A percentile compares a stretch with the other conserved stretches of the same genome.
These are phyloP conservation scores for Centrocercus urophasianus DNA, from an alignment of 2,113 vertebrate species.

Conservation along the genomic window DNA sequence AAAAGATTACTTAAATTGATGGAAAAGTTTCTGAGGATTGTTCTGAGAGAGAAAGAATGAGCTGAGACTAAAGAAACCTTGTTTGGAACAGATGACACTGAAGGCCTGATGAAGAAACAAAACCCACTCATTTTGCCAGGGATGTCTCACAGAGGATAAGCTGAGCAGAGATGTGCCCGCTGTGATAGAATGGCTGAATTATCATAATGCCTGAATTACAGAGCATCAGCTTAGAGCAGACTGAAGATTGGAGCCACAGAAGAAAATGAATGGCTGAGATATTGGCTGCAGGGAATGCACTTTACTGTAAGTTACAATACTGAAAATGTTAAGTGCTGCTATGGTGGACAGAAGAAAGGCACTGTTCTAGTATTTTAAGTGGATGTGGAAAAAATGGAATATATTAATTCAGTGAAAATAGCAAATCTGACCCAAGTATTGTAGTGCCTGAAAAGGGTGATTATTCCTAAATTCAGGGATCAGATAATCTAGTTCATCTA, in stretches of 20 bases:
- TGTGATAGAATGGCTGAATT: not conserved
- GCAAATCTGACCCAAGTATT: not conserved
- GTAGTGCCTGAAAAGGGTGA: not conserved
- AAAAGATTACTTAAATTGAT: not conserved
- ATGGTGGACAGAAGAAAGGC: not conserved
- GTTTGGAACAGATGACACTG: not conserved
- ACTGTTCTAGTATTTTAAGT: not conserved
- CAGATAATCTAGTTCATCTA: not conserved
- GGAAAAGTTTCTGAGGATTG: not conserved
- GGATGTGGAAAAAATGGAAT: rapidly evolving
- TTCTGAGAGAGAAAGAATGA: not conserved
- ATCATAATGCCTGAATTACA: not conserved
- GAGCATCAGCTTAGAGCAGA: not conserved
- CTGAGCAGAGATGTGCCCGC: not conserved
- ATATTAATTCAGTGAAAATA: not conserved
- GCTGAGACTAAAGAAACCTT: not conserved
- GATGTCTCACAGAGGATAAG: not conserved
- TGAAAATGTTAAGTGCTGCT: not conserved
- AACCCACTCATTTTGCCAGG: not conserved
- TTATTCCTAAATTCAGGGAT: not conserved
- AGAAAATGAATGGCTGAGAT: not conserved
- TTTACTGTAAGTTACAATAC: not conserved
- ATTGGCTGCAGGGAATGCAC: not conserved
- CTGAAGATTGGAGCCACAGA: not conserved
- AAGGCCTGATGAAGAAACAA: not conserved